Percentiles rank a stretch among this genome's conserved stretches.
Evolutionary conservation across 1,140 invertebrate species (phyloP).

Genomic region (Drosophila erecta): DNA sequence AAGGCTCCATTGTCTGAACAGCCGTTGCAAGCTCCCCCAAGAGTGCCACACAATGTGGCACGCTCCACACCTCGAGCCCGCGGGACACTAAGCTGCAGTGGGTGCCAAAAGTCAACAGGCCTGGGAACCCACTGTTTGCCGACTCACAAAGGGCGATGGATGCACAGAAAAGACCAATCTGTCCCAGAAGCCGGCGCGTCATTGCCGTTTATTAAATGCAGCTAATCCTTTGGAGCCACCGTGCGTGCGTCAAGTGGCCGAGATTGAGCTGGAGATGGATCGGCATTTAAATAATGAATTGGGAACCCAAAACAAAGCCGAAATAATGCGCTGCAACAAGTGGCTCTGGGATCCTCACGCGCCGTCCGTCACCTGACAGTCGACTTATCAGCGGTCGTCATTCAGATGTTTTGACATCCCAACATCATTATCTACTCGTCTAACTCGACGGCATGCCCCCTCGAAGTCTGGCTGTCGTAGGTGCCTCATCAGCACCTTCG

Average conservation of each 20-base stretch:
- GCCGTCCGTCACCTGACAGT: constrained; percentile 67
- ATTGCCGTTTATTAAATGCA: constrained; percentile 65
- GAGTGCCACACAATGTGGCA: neutral
- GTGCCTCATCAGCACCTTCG: constrained; percentile 64
- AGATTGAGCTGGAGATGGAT: constrained; percentile 39
- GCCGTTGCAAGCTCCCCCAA: neutral
- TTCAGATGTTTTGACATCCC: constrained; percentile 74
- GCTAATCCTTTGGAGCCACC: constrained; percentile 64
- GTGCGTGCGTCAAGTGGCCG: constrained; percentile 40
- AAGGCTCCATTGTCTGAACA: neutral
- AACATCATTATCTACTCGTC: constrained; percentile 75
- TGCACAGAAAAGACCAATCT: constrained; percentile 33
- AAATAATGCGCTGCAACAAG: constrained; percentile 47
- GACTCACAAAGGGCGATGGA: neutral
- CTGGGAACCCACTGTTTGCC: constrained; percentile 21
- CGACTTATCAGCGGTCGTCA: constrained; percentile 42
- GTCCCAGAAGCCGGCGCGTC: constrained; percentile 15
- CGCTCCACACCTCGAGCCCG: constrained; percentile 25
- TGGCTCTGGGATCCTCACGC: constrained; percentile 68
- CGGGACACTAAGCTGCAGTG: constrained; percentile 13
- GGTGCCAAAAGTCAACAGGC: constrained; percentile 48
- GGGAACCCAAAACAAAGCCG: constrained; percentile 17
- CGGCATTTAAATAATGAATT: constrained; percentile 60
- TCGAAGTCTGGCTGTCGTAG: constrained; percentile 3
- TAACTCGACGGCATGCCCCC: constrained; percentile 34